Conservation (phyloP, 2,113 vertebrate genomes). For the Zingel zingel region DNA sequence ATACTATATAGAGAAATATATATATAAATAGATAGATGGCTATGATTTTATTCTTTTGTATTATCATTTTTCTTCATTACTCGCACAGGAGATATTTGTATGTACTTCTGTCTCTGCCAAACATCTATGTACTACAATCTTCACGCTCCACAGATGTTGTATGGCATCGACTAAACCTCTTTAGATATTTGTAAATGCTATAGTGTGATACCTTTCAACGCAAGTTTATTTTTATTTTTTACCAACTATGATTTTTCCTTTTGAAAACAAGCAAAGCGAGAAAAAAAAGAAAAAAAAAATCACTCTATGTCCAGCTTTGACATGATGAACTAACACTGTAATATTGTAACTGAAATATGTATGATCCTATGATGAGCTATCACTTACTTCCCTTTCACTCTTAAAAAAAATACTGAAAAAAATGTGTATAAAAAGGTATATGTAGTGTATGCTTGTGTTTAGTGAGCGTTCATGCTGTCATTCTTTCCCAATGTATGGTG, state of each 20-base stretch:
- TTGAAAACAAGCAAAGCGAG: constrained; percentile 73
- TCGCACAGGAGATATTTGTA: constrained; percentile 83
- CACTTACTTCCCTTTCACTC: constrained; percentile 81
- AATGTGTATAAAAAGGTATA: constrained; percentile 80
- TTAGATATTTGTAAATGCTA: constrained; percentile 87
- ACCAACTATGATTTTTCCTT: constrained; percentile 68
- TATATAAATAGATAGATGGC: constrained; percentile 87
- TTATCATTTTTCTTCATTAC: constrained; percentile 82
- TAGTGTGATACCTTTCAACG: constrained; percentile 84
- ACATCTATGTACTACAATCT: constrained; percentile 80
- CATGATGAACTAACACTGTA: constrained; percentile 87
- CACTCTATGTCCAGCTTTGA: constrained; percentile 82
- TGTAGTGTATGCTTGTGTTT: constrained; percentile 89
- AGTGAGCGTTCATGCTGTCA: constrained; percentile 85
- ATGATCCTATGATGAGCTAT: constrained; percentile 84
- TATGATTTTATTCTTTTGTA: constrained; percentile 87
- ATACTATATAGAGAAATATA: constrained; percentile 87
- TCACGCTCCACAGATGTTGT: constrained; percentile 78
- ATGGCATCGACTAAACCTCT: constrained; percentile 82
- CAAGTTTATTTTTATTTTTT: constrained; percentile 71
- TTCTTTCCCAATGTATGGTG: constrained; percentile 85
- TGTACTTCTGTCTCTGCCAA: constrained; percentile 83
- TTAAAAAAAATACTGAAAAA: constrained; percentile 70
- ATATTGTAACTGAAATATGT: constrained; percentile 87
- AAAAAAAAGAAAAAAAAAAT: constrained; percentile 60